A percentile compares a stretch with the other conserved stretches of the same genome.
Conservation (phyloP, 1,140 invertebrate species). For the Drosophila watanabei region DNA sequence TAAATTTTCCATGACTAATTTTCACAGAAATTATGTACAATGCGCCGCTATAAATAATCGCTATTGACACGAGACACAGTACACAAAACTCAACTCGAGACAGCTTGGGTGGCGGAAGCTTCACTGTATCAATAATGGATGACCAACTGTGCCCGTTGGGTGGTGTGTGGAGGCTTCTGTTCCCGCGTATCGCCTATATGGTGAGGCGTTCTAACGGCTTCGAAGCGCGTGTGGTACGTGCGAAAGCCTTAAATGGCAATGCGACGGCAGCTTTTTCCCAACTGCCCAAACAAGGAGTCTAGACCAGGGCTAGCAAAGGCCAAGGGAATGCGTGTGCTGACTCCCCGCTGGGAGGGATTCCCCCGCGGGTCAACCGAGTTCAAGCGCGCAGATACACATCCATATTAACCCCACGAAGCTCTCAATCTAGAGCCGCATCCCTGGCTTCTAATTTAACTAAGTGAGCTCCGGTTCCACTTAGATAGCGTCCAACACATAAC, state of each 20-base stretch:
- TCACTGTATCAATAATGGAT: slow-evolving; percentile 44
- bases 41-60: slow-evolving; percentile 8
- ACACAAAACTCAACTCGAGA: slow-evolving; percentile 9
- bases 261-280: slow-evolving; percentile 27
- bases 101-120: neutral
- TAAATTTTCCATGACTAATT: slow-evolving; percentile 8
- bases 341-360: neutral
- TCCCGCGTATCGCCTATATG: slow-evolving; percentile 30
- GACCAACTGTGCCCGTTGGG: slow-evolving; percentile 25
- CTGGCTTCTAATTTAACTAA: slow-evolving; percentile 73
- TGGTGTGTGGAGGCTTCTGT: slow-evolving; percentile 10
- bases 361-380: slow-evolving; percentile 30
- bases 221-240: slow-evolving; percentile 56
- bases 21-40: neutral
- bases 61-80: slow-evolving; percentile 3
- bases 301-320: slow-evolving; percentile 30
- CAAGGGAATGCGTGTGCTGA: neutral
- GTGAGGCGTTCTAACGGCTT: slow-evolving; percentile 63
- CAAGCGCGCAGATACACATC: slow-evolving; percentile 20
- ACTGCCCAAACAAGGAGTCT: slow-evolving; percentile 61
- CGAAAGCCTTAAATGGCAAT: slow-evolving; percentile 61
- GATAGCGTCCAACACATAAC: slow-evolving; percentile 29
- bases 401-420: slow-evolving; percentile 3
- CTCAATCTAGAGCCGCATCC: slow-evolving; percentile 15
- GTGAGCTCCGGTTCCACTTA: slow-evolving; percentile 48